Base-by-base conservation (phyloP, 2,797 vertebrate genomes). In the Masticophis lateralis region DNA sequence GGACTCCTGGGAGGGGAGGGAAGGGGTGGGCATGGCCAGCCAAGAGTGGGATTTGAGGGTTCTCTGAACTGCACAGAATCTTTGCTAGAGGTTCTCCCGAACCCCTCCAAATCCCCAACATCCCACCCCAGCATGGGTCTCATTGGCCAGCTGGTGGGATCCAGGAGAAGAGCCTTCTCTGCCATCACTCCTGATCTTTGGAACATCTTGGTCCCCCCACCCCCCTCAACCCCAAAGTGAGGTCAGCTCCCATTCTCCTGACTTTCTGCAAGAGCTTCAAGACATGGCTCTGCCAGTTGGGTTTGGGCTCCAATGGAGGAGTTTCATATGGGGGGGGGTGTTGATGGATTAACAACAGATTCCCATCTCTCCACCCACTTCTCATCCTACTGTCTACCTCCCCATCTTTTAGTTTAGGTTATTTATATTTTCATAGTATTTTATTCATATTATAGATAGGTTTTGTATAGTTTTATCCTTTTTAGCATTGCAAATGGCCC, bases 221-320 rank as follows among this genome's bases (percentile, higher is more conserved):
- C 4, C 0, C 61, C 4, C 4, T 1, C 28, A 1, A 0, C 61
- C 4, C 47, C 6, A 7, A 11, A 66, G 61, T n/a, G 1, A n/a
- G 61, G 61, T 66, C 61, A 66, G 27, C 4, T 66, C 27, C 11
- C 61, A 13, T 63, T 27, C 4, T 28, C 61, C 27, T n/a, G 28
- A 69, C 63, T 28, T 66, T 66, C 28, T 32, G 5, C 63, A 69
- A 32, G 12, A 69, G 28, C 28, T 69, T 69, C n/a, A 69, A 16
- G 63, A 69, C 4, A 0, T 69, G 4, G 12, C 63, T 16, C 5
- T 32, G 13, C 63, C 63, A 14, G 28, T 32, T n/a, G 63, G 63
- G 4, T 66, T 66, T 28, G 63, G 11, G 27, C 28, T 66, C 28
- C 4, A n/a, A 66, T 0, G 0, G 12, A 66, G 28, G 28, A 28